Conservation (phyloP, 2,888 invertebrate species). For the Notodromas monacha region DNA sequence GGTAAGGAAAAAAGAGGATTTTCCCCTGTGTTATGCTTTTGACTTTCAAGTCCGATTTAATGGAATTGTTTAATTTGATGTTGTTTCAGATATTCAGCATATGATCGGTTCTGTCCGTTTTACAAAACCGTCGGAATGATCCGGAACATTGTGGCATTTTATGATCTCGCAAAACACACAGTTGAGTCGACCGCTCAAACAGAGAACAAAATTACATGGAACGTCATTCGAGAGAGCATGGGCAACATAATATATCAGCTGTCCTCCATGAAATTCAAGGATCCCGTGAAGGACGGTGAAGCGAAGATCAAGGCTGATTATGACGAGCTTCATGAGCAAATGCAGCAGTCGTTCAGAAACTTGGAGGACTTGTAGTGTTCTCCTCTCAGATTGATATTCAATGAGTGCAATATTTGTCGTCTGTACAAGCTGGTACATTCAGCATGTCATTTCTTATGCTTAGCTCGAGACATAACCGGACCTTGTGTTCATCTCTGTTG, state of each 20-base stretch:
- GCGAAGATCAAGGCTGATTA: constrained; percentile 84
- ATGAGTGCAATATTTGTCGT: no score
- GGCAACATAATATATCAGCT: constrained; percentile 79
- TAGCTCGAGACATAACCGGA: no score
- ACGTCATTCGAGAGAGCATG: constrained; percentile 86
- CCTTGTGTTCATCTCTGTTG: no score
- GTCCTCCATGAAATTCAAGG: constrained; percentile 98
- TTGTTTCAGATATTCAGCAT: constrained; percentile 37
- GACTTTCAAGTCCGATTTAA: not conserved
- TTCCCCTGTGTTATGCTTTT: not conserved
- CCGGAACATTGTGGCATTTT: constrained; percentile 87
- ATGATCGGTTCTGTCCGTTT: constrained; percentile 95
- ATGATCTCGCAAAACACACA: constrained; percentile 87
- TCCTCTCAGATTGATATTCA: no score
- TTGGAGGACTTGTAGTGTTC: constrained; percentile 57
- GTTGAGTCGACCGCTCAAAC: constrained; percentile 94
- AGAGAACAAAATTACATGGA: constrained; percentile 97
- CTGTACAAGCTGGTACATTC: no score
- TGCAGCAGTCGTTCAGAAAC: constrained; percentile 89
- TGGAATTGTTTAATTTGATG: constrained; percentile 5
- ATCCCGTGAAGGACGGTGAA: constrained; percentile 93
- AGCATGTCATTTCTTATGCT: no score
- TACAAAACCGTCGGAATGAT: constrained; percentile 99
- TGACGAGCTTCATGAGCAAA: constrained; percentile 82
- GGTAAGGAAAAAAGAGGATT: constrained; percentile 28